A percentile compares a stretch with the other conserved stretches of the same genome.
These are phyloP conservation scores for Protobothrops flavoviridis DNA, from an alignment of 2,113 vertebrate species.

Conservation along the genomic window DNA sequence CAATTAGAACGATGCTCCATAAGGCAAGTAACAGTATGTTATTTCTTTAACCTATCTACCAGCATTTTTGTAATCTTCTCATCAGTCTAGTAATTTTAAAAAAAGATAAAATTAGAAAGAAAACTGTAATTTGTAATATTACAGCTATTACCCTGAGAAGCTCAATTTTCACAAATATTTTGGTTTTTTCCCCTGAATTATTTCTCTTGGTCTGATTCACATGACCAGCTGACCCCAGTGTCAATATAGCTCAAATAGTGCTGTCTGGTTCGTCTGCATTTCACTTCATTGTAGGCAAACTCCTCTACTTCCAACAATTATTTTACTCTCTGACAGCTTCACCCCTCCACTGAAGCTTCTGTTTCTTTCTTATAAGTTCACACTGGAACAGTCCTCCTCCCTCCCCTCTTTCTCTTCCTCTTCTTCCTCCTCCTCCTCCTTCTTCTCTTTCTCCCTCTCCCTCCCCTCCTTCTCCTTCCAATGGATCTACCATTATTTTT, in stretches of 20 bases:
- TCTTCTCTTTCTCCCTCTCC: too few species aligned
- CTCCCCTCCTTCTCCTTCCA: too few species aligned
- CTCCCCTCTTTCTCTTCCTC: too few species aligned
- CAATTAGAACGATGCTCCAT: not conserved
- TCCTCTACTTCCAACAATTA: too few species aligned
- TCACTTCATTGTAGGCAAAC: not conserved
- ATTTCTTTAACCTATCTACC: not conserved
- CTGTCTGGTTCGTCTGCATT: not conserved
- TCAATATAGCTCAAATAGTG: not conserved
- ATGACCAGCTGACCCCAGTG: not conserved
- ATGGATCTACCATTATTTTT: too few species aligned
- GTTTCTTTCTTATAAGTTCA: too few species aligned
- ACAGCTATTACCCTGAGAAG: not conserved
- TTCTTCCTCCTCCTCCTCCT: fast-evolving
- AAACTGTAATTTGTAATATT: not conserved
- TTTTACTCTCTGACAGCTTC: too few species aligned
- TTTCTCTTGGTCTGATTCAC: not conserved
- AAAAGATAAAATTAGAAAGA: not conserved
- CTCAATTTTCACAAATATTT: not conserved
- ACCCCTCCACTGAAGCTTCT: too few species aligned
- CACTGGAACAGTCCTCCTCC: too few species aligned
- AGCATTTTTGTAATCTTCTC: not conserved
- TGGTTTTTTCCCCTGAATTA: not conserved
- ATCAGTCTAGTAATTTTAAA: not conserved
- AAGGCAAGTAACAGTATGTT: not conserved